Conservation (phyloP, 2,113 vertebrate species). For the Nesogale talazaci region DNA sequence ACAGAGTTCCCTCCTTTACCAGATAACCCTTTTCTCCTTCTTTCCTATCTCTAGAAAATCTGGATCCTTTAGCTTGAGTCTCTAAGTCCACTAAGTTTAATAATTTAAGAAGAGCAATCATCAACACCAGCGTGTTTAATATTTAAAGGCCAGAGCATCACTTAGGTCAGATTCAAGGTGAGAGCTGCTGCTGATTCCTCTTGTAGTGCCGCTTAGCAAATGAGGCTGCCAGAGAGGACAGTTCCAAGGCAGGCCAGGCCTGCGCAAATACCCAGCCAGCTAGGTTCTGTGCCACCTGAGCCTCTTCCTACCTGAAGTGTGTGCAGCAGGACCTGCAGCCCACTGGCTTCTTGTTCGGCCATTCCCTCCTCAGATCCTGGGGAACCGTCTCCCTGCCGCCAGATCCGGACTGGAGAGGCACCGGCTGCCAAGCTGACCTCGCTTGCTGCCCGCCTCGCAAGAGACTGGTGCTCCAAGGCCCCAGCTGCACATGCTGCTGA, state of each 20-base stretch:
- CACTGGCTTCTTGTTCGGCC: slow-evolving; percentile 90
- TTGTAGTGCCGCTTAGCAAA: slow-evolving; percentile 45
- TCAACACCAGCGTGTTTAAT: slow-evolving; percentile 37
- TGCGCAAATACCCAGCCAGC: slow-evolving; percentile 63
- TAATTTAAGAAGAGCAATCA: slow-evolving; percentile 61
- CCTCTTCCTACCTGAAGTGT: slow-evolving; percentile 93
- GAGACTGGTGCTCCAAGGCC: slow-evolving; percentile 79
- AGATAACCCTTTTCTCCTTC: slow-evolving; percentile 5
- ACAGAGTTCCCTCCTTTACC: slow-evolving; percentile 61
- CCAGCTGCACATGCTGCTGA: slow-evolving; percentile 82
- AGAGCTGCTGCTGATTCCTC: slow-evolving; percentile 47
- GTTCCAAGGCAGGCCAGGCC: slow-evolving; percentile 41
- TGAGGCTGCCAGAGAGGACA: slow-evolving; percentile 6
- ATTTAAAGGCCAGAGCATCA: slow-evolving; percentile 59
- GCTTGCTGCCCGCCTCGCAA: slow-evolving; percentile 81
- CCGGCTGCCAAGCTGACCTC: slow-evolving; percentile 82
- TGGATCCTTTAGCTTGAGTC: background rate
- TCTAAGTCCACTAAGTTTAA: slow-evolving; percentile 27
- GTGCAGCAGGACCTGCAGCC: slow-evolving; percentile 92
- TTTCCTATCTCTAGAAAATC: slow-evolving; percentile 58
- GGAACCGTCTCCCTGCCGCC: slow-evolving; percentile 49
- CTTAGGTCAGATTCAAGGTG: slow-evolving; percentile 63
- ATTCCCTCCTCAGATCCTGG: slow-evolving; percentile 80
- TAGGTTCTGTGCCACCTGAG: slow-evolving; percentile 40
- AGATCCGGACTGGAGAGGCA: slow-evolving; percentile 56